These are phyloP conservation scores for Cryptoprocta ferox DNA, from an alignment of 2,797 vertebrate genomes.

Conservation along the genomic window DNA sequence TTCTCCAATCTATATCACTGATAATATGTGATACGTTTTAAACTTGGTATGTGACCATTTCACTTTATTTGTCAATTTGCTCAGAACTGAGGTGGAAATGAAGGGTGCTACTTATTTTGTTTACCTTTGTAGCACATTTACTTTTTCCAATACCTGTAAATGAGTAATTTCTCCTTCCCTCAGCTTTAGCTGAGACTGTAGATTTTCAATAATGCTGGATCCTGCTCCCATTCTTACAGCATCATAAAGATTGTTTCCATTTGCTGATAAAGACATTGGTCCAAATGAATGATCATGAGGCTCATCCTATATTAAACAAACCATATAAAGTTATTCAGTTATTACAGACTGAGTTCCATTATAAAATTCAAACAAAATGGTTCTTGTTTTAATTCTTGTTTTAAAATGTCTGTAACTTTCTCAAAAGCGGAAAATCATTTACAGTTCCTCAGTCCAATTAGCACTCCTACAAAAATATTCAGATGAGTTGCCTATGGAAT, in stretches of 20 bases:
- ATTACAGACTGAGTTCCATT: background rate
- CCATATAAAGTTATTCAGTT: background rate
- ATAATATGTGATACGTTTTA: background rate
- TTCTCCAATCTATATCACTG: background rate
- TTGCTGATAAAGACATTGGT: slow-evolving; percentile 87
- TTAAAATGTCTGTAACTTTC: slow-evolving; percentile 36
- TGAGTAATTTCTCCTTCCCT: slow-evolving; percentile 97
- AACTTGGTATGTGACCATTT: background rate
- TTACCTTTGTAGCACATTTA: background rate
- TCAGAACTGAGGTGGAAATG: slow-evolving; percentile 48
- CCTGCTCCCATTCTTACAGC: slow-evolving; percentile 95
- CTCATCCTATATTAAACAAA: slow-evolving; percentile 90
- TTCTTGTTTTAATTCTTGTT: background rate
- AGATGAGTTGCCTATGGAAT: background rate
- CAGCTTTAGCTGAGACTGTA: slow-evolving; percentile 97
- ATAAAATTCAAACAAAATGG: background rate
- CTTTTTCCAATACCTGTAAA: slow-evolving; percentile 91
- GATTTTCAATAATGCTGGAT: slow-evolving; percentile 96
- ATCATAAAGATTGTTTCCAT: slow-evolving; percentile 95
- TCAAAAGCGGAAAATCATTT: slow-evolving; percentile 24
- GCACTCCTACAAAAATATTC: background rate
- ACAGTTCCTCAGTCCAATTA: background rate
- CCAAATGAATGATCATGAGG: slow-evolving; percentile 92
- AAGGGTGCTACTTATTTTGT: background rate
- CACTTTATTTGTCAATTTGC: background rate